Evolutionary conservation across 2,797 vertebrate species (phyloP).

Genomic region (Fistularia tabacaria): DNA sequence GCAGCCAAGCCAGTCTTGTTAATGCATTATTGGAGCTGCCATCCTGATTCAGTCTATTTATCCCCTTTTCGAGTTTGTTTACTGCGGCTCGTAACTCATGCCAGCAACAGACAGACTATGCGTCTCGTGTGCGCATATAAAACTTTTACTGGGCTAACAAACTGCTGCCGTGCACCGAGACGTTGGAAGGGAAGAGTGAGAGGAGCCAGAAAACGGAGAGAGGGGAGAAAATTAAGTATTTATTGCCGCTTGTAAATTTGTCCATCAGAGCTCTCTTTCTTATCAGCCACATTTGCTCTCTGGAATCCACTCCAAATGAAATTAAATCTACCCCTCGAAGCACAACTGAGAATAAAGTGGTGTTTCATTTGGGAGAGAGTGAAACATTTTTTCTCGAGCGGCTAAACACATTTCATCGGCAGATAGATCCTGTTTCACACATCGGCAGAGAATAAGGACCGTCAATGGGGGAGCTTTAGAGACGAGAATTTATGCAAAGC

Average conservation of each 20-base stretch:
- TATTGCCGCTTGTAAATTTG: conserved; percentile 66
- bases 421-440: conserved; percentile 26
- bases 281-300: conserved; percentile 35
- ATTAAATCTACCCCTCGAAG: conserved; percentile 17
- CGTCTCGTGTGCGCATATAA: conserved; percentile 65
- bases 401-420: conserved; percentile 29
- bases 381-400: conserved; percentile 16
- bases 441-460: conserved; percentile 2
- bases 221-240: conserved; percentile 51
- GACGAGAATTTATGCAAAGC: conserved; percentile 48
- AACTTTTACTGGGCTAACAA: conserved; percentile 75
- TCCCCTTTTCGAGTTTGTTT: conserved; percentile 69
- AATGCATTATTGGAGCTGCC: conserved; percentile 59
- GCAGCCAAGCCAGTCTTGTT: conserved; percentile 33
- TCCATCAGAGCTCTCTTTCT: conserved; percentile 49
- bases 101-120: conserved; percentile 61
- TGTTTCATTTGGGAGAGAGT: conserved; percentile 7
- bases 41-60: conserved; percentile 64
- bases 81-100: conserved; percentile 65
- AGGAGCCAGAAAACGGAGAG: conserved; percentile 14
- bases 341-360: conserved; percentile 18
- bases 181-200: conserved; percentile 11
- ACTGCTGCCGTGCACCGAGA: conserved; percentile 54
- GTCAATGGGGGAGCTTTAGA: conserved; percentile 23
- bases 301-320: conserved; percentile 12